These are phyloP conservation scores for Ectemnius lituratus DNA, from an alignment of 2,888 invertebrate species.

Conservation along the genomic window DNA sequence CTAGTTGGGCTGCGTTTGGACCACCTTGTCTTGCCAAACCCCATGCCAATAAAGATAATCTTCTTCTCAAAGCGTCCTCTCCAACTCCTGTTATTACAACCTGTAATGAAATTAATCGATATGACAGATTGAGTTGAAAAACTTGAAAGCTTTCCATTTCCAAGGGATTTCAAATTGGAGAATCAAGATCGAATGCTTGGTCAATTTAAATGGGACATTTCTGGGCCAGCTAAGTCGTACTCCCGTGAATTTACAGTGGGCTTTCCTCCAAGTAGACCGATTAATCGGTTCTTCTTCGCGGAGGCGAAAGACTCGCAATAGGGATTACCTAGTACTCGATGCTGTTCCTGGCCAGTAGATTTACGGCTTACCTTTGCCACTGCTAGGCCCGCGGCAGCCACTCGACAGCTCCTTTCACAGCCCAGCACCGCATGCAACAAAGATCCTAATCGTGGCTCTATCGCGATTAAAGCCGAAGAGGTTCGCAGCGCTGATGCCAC, in stretches of 20 bases:
- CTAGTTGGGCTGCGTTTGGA: conserved; percentile 77
- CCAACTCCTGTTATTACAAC: conserved; percentile 70
- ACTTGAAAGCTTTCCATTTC: no score
- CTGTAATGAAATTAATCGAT: conserved; percentile 39
- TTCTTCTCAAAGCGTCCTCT: conserved; percentile 73
- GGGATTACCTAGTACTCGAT: neutral
- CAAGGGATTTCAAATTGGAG: no score
- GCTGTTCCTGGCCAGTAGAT: conserved; percentile 24
- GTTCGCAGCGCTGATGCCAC: conserved; percentile 80
- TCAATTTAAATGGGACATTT: neutral
- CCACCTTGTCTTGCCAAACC: conserved; percentile 78
- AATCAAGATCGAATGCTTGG: no score
- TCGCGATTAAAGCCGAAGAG: conserved; percentile 78
- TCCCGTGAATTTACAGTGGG: conserved; percentile 14
- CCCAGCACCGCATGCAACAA: conserved; percentile 83
- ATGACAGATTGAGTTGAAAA: neutral
- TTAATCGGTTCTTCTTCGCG: conserved; percentile 11
- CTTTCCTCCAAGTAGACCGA: neutral
- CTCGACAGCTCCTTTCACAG: conserved; percentile 81
- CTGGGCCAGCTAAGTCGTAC: conserved; percentile 13
- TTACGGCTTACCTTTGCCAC: conserved; percentile 71
- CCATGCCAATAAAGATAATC: conserved; percentile 76
- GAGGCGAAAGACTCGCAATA: neutral
- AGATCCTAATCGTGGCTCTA: conserved; percentile 82
- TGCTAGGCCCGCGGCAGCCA: conserved; percentile 77